These are phyloP conservation scores for Diloba caeruleocephala DNA, from an alignment of 2,888 invertebrate species.

Conservation along the genomic window DNA sequence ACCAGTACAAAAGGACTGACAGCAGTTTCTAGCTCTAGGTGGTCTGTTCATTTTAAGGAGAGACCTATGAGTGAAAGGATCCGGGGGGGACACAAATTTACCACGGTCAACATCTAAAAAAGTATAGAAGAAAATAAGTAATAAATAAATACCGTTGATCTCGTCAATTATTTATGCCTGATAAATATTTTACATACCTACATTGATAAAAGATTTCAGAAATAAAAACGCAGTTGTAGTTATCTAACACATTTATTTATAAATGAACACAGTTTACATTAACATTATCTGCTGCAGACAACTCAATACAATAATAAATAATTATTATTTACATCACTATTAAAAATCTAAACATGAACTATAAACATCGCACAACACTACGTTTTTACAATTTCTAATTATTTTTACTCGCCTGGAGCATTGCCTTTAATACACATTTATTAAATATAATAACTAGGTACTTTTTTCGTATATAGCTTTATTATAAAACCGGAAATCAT, in stretches of 20 bases:
- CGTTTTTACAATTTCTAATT: slow-evolving; percentile 49
- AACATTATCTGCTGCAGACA: slow-evolving; percentile 67
- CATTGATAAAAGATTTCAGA: neutral
- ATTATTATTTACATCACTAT: slow-evolving; percentile 53
- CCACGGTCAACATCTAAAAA: too few relatives aligned
- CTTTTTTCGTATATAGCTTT: neutral
- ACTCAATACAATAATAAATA: slow-evolving; percentile 54
- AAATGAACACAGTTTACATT: slow-evolving; percentile 86
- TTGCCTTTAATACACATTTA: slow-evolving; percentile 59
- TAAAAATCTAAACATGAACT: slow-evolving; percentile 45
- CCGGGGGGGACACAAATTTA: too few relatives aligned
- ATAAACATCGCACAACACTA: slow-evolving; percentile 48
- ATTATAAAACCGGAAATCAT: too few relatives aligned
- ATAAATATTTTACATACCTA: too few relatives aligned
- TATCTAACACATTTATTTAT: slow-evolving; percentile 84
- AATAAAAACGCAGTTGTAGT: slow-evolving; percentile 18
- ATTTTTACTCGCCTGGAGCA: slow-evolving; percentile 58
- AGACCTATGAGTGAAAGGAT: too few relatives aligned
- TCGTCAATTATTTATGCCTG: too few relatives aligned
- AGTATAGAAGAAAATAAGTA: too few relatives aligned
- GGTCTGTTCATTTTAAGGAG: too few relatives aligned
- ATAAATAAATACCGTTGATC: too few relatives aligned
- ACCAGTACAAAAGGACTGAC: too few relatives aligned
- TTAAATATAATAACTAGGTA: neutral
- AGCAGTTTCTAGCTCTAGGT: too few relatives aligned